These are phyloP conservation scores for Euborellia annulipes DNA, from an alignment of 1,140 invertebrate genomes.

Conservation along the genomic window DNA sequence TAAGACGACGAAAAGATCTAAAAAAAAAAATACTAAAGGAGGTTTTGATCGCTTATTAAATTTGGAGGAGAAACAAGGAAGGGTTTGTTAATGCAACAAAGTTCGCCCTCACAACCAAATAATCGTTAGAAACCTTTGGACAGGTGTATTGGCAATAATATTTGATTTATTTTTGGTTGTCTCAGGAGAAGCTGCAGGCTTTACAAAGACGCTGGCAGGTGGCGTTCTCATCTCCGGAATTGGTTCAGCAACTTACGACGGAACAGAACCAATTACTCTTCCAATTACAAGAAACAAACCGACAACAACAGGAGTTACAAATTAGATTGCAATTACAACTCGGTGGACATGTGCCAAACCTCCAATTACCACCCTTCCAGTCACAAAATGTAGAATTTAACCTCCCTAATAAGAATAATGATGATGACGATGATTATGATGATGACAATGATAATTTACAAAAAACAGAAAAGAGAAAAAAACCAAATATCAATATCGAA, in stretches of 20 bases:
- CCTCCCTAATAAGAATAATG: background rate
- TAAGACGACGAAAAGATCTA: no score
- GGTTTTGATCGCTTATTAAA: no score
- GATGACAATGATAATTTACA: background rate
- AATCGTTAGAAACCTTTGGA: no score
- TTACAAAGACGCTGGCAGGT: slow-evolving; percentile 15
- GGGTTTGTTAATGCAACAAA: no score
- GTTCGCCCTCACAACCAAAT: no score
- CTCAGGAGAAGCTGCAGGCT: slow-evolving; percentile 16
- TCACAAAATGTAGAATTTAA: no score
- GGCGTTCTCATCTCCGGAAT: slow-evolving; percentile 4
- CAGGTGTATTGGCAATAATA: no score
- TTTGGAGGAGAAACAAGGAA: no score
- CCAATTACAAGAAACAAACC: slow-evolving; percentile 14
- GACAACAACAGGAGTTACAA: slow-evolving; percentile 18
- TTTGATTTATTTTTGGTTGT: no score
- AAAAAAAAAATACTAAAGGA: no score
- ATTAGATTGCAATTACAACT: slow-evolving; percentile 14
- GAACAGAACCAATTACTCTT: slow-evolving; percentile 6
- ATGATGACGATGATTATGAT: background rate
- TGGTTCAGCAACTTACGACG: background rate
- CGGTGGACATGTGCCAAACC: no score
- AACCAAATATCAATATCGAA: background rate
- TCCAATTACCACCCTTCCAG: no score
- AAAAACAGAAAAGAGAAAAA: background rate